phyloP scores from a whole-genome alignment of 2,888 invertebrate genomes.

The Sarcophaga rosellei region DNA sequence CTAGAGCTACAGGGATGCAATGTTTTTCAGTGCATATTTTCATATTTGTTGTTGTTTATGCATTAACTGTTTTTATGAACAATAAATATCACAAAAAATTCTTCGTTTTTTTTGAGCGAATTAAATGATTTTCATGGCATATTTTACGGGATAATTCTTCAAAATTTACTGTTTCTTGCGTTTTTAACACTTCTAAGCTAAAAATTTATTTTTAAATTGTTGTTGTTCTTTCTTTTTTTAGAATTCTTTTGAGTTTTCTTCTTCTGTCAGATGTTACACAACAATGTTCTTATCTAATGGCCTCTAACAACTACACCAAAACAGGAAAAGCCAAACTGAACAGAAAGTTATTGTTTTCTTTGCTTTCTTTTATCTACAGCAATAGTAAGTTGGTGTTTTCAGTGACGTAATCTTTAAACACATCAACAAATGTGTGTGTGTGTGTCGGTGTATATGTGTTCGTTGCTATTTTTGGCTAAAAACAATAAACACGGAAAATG shows the following conservation, averaged over 20 bases:
- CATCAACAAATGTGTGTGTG: not conserved
- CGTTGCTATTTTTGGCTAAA: conserved; percentile 9
- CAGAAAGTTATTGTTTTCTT: not conserved
- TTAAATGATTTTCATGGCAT: not conserved
- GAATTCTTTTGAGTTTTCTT: not conserved
- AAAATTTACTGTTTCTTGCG: not conserved
- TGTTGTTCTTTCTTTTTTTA: not conserved
- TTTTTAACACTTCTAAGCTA: not conserved
- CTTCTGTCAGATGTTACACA: conserved; percentile 1
- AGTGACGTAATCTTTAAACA: conserved; percentile 43
- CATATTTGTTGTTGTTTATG: no score
- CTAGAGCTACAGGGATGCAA: no score
- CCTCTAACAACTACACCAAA: not conserved
- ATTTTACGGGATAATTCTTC: not conserved
- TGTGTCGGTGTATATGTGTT: not conserved
- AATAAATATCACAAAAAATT: no score
- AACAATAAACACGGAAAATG: not conserved
- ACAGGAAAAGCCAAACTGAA: not conserved
- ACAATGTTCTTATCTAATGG: not conserved
- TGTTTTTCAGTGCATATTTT: no score
- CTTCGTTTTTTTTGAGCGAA: no score
- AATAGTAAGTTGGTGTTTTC: not conserved
- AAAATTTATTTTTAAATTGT: not conserved
- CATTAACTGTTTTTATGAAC: no score
- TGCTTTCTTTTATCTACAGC: not conserved